Base-by-base conservation (phyloP, 2,888 invertebrate genomes). In the Lomographa bimaculata region DNA sequence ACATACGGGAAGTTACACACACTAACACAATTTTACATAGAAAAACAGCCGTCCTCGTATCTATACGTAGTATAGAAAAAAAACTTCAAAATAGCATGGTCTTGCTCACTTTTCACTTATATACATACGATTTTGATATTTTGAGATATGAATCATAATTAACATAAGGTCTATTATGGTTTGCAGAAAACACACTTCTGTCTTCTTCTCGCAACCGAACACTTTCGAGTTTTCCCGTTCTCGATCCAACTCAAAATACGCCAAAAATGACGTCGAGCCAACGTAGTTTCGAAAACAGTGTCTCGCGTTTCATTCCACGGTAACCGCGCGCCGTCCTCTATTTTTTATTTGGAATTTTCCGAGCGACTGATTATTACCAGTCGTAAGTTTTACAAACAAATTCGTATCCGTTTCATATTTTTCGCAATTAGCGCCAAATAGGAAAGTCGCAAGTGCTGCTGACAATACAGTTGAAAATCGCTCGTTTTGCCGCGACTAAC, bases 271-370 rank as follows among this genome's bases (percentile, higher is more conserved):
- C 86, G 86, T 85, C 81, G 82, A 75, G 76, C 74, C 78, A 79
- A 77, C 68, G 73, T 71, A 75, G 83, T 86, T 87, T 87, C 86
- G 79, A 86, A 87, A 87, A 87, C 86, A 86, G 85, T 87, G 77
- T 81, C 71, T 79, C 85, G 82, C 75, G 86, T 77, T 80, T 80
- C 81, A 72, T 74, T 71, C 75, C 65, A 69, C 79, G 72, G 79
- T 68, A 63, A 73, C 71, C 73, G 79, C 82, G 82, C 75, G 84
- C 75, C 75, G 74, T 71, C 73, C 72, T 69, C 72, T 65, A 71
- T 71, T 72, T 71, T 72, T 72, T 79, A 79, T 82, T 90, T 81
- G 91, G 90, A 91, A 91, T 91, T 91, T 91, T 91, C 91, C 91
- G 90, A 91, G 90, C 85, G 89, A 90, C 89, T 87, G 90, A 89